A percentile compares a stretch with the other conserved stretches of the same genome.
Evolutionary conservation across 2,888 invertebrate genomes (phyloP).

Genomic region (Dryadula phaetusa): DNA sequence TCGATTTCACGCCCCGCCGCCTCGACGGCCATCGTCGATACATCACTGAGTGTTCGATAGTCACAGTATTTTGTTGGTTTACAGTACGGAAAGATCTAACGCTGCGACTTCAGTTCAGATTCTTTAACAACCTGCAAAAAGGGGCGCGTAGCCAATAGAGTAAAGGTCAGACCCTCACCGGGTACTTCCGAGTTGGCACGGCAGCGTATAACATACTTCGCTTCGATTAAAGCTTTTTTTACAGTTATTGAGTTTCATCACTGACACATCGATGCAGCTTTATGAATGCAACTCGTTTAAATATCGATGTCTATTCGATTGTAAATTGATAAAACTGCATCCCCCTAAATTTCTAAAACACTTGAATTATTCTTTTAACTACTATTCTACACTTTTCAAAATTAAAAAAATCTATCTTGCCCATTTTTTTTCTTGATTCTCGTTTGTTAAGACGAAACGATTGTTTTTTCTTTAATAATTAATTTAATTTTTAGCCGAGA

Average conservation of each 20-base stretch:
- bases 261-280: slow-evolving; percentile 70
- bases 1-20: slow-evolving; percentile 40
- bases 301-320: background rate
- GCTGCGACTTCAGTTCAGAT: slow-evolving; percentile 97
- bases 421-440: slow-evolving; percentile 16
- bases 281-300: slow-evolving; percentile 47
- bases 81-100: slow-evolving; percentile 98
- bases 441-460: background rate
- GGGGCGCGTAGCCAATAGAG: slow-evolving; percentile 92
- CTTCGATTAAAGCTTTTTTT: slow-evolving; percentile 72
- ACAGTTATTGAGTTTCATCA: slow-evolving; percentile 69
- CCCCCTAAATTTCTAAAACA: slow-evolving; percentile 32
- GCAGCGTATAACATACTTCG: slow-evolving; percentile 75
- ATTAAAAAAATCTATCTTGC: background rate
- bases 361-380: slow-evolving; percentile 23
- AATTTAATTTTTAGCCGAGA: slow-evolving; percentile 82
- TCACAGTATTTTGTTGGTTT: slow-evolving; percentile 83
- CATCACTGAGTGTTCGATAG: slow-evolving; percentile 53
- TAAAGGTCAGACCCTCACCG: slow-evolving; percentile 69
- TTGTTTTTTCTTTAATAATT: slow-evolving; percentile 48
- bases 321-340: slow-evolving; percentile 39
- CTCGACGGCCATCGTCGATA: slow-evolving; percentile 40
- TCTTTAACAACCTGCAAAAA: slow-evolving; percentile 96
- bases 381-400: slow-evolving; percentile 27
- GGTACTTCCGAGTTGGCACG: slow-evolving; percentile 72